Evolutionary conservation across 1,140 invertebrate genomes (phyloP).

Genomic region (Diprion similis): DNA sequence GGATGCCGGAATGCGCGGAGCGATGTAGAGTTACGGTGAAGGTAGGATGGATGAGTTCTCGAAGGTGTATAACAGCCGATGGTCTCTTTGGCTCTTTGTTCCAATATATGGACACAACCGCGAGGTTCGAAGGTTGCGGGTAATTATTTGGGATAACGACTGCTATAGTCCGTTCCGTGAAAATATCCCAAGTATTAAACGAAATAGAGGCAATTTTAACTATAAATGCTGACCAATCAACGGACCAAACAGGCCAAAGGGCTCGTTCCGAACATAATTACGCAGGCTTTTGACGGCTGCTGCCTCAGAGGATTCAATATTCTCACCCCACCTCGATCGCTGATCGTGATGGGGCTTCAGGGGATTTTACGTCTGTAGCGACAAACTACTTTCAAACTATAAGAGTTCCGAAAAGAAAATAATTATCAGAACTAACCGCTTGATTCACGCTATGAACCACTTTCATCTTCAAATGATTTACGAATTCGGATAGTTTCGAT

Average conservation of each 20-base stretch:
- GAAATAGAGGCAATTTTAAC: constrained; percentile 6
- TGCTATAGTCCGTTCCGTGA: background rate
- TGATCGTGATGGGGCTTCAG: background rate
- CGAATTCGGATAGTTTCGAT: too few relatives aligned
- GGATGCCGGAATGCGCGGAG: background rate
- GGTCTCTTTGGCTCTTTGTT: constrained; percentile 33
- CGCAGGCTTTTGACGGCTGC: background rate
- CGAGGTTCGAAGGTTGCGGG: constrained; percentile 42
- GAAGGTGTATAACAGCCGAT: constrained; percentile 21
- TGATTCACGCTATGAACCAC: too few relatives aligned
- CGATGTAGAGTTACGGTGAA: background rate
- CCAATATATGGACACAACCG: constrained; percentile 34
- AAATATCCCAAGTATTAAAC: background rate
- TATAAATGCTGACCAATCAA: constrained; percentile 3
- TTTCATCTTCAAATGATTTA: too few relatives aligned
- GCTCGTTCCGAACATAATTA: constrained; percentile 2
- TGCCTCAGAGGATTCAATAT: too few relatives aligned
- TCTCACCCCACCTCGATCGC: background rate
- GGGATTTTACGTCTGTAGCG: too few relatives aligned
- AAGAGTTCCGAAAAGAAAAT: too few relatives aligned
- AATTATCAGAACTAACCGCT: too few relatives aligned
- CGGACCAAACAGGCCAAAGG: background rate
- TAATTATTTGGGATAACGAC: constrained; percentile 35
- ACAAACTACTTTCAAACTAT: too few relatives aligned
- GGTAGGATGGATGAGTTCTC: background rate